Evolutionary conservation across 2,113 vertebrate genomes (phyloP).

Genomic region (Corythoichthys intestinalis): DNA sequence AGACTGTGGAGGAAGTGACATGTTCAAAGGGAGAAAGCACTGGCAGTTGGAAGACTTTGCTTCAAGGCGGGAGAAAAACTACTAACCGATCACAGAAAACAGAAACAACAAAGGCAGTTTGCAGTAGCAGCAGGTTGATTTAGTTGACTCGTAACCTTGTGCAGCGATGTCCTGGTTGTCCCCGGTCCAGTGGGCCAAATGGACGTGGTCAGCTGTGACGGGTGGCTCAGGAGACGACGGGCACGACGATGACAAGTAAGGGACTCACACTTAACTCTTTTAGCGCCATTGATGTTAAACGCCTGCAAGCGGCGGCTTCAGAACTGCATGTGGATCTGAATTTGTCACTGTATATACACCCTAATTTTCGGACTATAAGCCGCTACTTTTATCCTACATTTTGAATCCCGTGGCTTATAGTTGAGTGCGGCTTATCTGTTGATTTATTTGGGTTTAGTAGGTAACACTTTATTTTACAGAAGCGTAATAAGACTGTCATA

Average conservation of each 20-base stretch:
- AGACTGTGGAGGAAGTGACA: constrained; percentile 48
- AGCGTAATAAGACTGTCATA: no score
- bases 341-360: not conserved
- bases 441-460: no score
- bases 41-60: not conserved
- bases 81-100: not conserved
- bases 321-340: not conserved
- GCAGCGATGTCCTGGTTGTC: constrained; percentile 90
- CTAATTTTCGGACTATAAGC: no score
- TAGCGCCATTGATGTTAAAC: no score
- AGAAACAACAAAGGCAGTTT: constrained; percentile 18
- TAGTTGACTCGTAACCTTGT: not conserved
- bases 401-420: no score
- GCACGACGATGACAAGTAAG: constrained; percentile 73
- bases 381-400: no score
- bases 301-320: not conserved
- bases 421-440: no score
- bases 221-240: constrained; percentile 73
- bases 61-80: not conserved
- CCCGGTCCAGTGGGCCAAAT: constrained; percentile 92
- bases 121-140: constrained; percentile 3
- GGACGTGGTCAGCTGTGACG: constrained; percentile 94
- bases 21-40: not conserved
- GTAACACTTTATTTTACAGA: no score
- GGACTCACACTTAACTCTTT: constrained; percentile 23